Conservation (phyloP, 2,113 vertebrate genomes). For the Craseonycteris thonglongyai region DNA sequence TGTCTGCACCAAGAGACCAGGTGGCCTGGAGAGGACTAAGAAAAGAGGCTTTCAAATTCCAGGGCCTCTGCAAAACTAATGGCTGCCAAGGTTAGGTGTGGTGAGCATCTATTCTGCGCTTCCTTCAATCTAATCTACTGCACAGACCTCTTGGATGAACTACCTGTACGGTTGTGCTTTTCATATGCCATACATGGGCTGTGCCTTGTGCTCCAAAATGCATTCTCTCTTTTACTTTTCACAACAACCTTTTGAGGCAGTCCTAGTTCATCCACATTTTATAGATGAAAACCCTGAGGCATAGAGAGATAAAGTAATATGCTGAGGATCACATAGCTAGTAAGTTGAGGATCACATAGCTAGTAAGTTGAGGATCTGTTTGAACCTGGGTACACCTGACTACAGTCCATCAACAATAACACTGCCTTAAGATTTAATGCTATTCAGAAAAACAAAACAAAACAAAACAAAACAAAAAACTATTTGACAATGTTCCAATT, state of each 20-base stretch:
- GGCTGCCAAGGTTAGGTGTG: background rate
- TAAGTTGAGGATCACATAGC: background rate
- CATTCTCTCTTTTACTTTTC: background rate
- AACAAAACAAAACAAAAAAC: background rate
- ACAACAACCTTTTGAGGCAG: background rate
- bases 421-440: background rate
- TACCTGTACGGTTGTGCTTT: background rate
- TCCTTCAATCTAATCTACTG: background rate
- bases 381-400: background rate
- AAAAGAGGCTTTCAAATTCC: background rate
- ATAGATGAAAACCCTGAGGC: background rate
- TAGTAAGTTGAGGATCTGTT: background rate
- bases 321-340: background rate
- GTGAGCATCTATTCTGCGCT: background rate
- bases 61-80: background rate
- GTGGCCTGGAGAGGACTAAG: background rate
- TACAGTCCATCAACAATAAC: background rate
- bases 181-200: background rate
- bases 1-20: background rate
- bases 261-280: background rate
- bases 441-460: background rate
- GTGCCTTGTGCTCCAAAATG: background rate
- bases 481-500: background rate
- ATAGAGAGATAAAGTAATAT: background rate
- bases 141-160: background rate